phyloP scores from a whole-genome alignment of 2,888 invertebrate genomes.

The Onchidella celtica region DNA sequence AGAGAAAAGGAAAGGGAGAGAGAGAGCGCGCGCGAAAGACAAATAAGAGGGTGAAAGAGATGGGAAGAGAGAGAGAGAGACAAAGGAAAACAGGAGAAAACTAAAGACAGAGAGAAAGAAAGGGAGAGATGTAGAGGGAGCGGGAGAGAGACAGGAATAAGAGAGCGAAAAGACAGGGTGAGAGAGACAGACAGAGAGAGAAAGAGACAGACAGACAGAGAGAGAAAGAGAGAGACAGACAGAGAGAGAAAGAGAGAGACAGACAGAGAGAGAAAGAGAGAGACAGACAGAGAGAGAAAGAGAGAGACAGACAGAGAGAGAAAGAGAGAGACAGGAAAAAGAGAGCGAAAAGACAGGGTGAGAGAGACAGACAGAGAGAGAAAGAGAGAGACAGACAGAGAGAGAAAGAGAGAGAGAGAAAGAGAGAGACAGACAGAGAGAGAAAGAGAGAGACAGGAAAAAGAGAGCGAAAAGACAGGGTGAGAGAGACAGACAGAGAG shows the following conservation, averaged over 20 bases:
- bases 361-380: too few relatives aligned
- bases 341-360: too few relatives aligned
- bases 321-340: too few relatives aligned
- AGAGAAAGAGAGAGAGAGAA: too few relatives aligned
- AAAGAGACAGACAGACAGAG: neutral
- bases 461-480: too few relatives aligned
- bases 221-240: slow-evolving; percentile 6
- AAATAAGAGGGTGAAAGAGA: neutral
- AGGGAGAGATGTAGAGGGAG: neutral
- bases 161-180: neutral
- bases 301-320: too few relatives aligned
- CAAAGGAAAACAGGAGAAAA: neutral
- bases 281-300: too few relatives aligned
- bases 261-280: neutral
- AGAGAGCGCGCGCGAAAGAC: too few relatives aligned
- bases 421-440: too few relatives aligned
- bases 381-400: too few relatives aligned
- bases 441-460: too few relatives aligned
- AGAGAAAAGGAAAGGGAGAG: neutral
- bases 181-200: neutral
- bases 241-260: neutral
- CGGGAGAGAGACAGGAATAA: neutral
- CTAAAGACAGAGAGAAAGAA: neutral
- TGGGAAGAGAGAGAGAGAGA: neutral
- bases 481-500: too few relatives aligned